Conservation (phyloP, 2,888 invertebrate species). For the Colostygia pectinataria region DNA sequence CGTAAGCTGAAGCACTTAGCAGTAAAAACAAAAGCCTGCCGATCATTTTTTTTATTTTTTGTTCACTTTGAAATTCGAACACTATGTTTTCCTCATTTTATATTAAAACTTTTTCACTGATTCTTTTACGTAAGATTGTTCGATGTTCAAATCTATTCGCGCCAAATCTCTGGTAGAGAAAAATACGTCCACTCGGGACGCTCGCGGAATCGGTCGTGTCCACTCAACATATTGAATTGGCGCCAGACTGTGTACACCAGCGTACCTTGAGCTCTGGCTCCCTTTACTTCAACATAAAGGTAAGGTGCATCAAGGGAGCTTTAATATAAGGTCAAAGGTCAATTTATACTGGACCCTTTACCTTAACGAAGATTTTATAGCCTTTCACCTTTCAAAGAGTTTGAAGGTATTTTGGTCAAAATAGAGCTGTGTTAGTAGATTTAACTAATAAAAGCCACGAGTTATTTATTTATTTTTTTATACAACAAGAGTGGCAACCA, state of each 20-base stretch:
- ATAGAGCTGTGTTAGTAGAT: too few relatives aligned
- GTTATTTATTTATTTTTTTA: too few relatives aligned
- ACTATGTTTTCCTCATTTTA: background rate
- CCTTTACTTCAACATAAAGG: slow-evolving; percentile 9
- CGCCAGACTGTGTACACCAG: slow-evolving; percentile 46
- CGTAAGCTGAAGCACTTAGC: slow-evolving; percentile 48
- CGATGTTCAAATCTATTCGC: slow-evolving; percentile 22
- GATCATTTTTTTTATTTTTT: slow-evolving; percentile 39
- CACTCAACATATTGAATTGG: slow-evolving; percentile 48
- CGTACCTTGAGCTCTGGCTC: slow-evolving; percentile 41
- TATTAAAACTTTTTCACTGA: slow-evolving; percentile 6
- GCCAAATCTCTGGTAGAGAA: slow-evolving; percentile 17
- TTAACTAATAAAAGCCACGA: too few relatives aligned
- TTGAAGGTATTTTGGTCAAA: slow-evolving; percentile 2
- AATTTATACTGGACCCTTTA: slow-evolving; percentile 31
- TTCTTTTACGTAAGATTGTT: slow-evolving; percentile 8
- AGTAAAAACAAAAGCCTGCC: slow-evolving; percentile 42
- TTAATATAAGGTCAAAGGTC: slow-evolving; percentile 39
- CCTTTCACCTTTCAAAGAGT: slow-evolving; percentile 27
- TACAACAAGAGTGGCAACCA: too few relatives aligned
- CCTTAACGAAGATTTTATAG: slow-evolving; percentile 19
- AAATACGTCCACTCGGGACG: slow-evolving; percentile 58
- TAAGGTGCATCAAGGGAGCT: slow-evolving; percentile 7
- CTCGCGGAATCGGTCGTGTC: slow-evolving; percentile 46
- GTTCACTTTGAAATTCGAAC: slow-evolving; percentile 12